Evolutionary conservation across 2,888 invertebrate genomes (phyloP).

Genomic region (Polydrusus tereticollis): DNA sequence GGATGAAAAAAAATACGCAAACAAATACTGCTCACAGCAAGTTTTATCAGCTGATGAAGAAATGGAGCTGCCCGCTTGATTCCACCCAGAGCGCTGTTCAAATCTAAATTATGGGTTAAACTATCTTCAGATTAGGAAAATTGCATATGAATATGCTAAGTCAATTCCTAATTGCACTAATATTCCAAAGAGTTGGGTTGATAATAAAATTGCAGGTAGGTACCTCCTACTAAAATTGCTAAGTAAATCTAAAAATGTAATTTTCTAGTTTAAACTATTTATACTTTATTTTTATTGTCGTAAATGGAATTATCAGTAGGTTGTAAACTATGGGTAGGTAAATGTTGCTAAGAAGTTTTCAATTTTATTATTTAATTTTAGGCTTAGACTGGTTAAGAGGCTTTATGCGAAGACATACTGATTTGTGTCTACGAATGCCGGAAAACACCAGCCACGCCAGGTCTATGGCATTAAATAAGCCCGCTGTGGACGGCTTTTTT

Average conservation of each 20-base stretch:
- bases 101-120: constrained; percentile 14
- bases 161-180: neutral
- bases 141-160: constrained; percentile 18
- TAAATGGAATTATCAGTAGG: neutral
- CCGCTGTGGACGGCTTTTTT: constrained; percentile 61
- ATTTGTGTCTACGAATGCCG: constrained; percentile 38
- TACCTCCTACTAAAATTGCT: neutral
- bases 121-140: constrained; percentile 14
- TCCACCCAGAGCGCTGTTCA: neutral
- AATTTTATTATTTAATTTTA: constrained; percentile 21
- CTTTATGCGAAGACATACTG: constrained; percentile 29
- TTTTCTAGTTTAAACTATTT: neutral
- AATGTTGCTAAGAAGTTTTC: no score
- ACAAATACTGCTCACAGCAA: constrained; percentile 16
- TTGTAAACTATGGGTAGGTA: no score
- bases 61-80: neutral
- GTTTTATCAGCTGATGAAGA: constrained; percentile 13
- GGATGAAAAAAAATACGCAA: neutral
- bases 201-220: constrained; percentile 15
- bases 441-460: constrained; percentile 46
- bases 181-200: constrained; percentile 15
- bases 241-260: neutral
- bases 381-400: constrained; percentile 29
- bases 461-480: constrained; percentile 40
- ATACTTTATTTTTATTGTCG: neutral